Evolutionary conservation across 2,888 invertebrate genomes (phyloP).

Genomic region (Rhagonycha lutea): DNA sequence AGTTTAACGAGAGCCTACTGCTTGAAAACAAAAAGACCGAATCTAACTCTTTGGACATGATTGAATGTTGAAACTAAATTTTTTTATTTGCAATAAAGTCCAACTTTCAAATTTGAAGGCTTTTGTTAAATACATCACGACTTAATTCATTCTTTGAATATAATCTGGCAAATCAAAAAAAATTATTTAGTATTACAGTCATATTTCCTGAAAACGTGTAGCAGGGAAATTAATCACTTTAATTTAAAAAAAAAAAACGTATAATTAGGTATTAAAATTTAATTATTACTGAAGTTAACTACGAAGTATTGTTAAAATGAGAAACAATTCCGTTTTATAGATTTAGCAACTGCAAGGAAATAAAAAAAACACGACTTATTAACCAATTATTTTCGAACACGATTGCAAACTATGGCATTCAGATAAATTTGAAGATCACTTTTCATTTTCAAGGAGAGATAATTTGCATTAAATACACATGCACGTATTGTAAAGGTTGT

Average conservation of each 20-base stretch:
- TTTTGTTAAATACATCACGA: neutral
- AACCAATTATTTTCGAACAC: neutral
- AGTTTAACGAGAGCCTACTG: neutral
- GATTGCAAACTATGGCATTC: conserved; percentile 3
- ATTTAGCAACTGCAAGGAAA: neutral
- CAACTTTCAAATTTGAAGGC: neutral
- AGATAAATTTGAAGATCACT: conserved; percentile 3
- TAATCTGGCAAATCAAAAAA: neutral
- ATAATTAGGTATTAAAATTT: neutral
- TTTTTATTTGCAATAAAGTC: neutral
- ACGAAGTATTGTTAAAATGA: neutral
- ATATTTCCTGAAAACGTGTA: neutral
- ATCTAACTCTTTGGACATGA: neutral
- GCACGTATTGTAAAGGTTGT: neutral
- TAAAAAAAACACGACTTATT: neutral
- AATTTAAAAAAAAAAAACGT: neutral
- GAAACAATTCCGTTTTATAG: neutral
- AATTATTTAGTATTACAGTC: neutral
- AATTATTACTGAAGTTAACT: neutral
- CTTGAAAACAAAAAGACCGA: neutral
- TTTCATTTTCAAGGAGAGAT: conserved; percentile 4
- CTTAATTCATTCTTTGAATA: neutral
- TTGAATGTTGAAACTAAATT: neutral
- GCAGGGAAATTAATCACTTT: neutral
- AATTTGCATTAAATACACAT: neutral